Evolutionary conservation across 2,113 vertebrate species (phyloP).

Genomic region (Lamprologus callipterus): DNA sequence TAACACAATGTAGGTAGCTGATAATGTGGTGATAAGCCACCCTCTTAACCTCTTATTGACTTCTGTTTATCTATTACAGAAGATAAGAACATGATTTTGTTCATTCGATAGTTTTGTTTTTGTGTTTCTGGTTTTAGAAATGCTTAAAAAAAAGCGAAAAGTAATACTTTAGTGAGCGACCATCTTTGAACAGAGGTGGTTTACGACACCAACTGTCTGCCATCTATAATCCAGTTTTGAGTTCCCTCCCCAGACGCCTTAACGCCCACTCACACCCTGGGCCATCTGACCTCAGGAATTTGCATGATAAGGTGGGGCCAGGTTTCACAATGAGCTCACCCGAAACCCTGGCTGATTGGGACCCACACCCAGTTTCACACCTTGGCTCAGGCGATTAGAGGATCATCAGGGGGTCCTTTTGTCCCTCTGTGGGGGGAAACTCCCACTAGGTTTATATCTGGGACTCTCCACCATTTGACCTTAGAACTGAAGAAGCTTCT

Average conservation of each 20-base stretch:
- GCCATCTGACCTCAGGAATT: not conserved
- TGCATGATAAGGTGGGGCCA: not conserved
- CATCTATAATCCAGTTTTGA: too few relatives aligned
- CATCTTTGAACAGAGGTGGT: not conserved
- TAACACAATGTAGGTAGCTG: not conserved
- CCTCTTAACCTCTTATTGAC: not conserved
- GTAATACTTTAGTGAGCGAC: not conserved
- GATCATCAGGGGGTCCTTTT: too few relatives aligned
- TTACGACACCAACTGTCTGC: not conserved
- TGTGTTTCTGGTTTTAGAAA: not conserved
- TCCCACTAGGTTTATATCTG: not conserved
- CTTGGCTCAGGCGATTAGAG: too few relatives aligned
- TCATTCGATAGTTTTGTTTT: not conserved
- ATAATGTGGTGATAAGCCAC: not conserved
- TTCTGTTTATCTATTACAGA: not conserved
- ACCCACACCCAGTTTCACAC: rapidly evolving
- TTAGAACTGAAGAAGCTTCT: too few relatives aligned
- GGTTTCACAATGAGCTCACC: rapidly evolving
- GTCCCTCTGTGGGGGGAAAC: rapidly evolving
- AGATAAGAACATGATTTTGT: not conserved
- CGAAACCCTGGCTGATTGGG: rapidly evolving
- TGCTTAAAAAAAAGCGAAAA: not conserved
- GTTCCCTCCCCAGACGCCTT: too few relatives aligned
- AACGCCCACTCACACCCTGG: too few relatives aligned
- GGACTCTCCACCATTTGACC: not conserved